A percentile compares a stretch with the other conserved stretches of the same genome.
Evolutionary conservation across 2,113 vertebrate species (phyloP).

Genomic region (Heliornis fulica): DNA sequence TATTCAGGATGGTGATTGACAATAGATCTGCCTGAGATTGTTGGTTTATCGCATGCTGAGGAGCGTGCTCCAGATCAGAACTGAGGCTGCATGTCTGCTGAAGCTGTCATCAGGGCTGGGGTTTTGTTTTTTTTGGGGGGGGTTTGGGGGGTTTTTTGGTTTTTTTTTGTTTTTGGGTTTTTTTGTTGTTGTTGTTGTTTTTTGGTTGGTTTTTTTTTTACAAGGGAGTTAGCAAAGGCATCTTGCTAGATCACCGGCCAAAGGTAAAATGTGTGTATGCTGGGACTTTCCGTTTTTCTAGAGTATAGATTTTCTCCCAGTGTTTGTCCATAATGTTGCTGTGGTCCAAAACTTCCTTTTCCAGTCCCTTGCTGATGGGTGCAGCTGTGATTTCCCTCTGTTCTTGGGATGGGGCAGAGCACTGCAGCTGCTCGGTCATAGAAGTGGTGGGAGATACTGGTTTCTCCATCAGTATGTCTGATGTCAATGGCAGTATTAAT

Average conservation of each 20-base stretch:
- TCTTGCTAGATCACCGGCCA: neutral
- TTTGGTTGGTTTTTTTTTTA: too few species aligned
- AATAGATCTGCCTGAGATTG: neutral
- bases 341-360: neutral
- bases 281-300: neutral
- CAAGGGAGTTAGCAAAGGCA: neutral
- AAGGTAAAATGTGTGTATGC: neutral
- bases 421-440: neutral
- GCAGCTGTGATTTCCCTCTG: neutral
- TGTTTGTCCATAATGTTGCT: neutral
- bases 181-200: too few species aligned
- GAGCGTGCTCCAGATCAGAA: neutral
- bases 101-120: neutral
- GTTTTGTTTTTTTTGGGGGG: too few species aligned
- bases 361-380: neutral
- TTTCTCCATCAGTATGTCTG: neutral
- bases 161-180: too few species aligned
- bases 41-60: neutral
- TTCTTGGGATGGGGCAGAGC: neutral
- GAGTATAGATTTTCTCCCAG: accelerated
- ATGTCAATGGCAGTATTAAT: neutral
- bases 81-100: neutral
- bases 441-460: neutral
- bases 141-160: too few species aligned
- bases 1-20: neutral